Evolutionary conservation across 2,888 invertebrate species (phyloP).

Genomic region (Ferdinandea cuprea): DNA sequence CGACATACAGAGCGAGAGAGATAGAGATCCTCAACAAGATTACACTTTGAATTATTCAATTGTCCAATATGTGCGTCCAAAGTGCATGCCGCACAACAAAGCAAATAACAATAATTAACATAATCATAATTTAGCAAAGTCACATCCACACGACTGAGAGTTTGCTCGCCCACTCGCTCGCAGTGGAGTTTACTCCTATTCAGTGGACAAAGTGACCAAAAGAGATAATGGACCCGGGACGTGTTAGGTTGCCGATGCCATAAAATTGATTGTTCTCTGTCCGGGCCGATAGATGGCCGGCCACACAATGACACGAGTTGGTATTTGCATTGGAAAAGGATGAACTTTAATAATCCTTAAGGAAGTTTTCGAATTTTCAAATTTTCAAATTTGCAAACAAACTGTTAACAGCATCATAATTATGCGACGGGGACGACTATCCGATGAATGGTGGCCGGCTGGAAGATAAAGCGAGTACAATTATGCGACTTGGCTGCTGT

Average conservation of each 20-base stretch:
- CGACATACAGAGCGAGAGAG: neutral
- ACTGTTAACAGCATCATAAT: constrained; percentile 56
- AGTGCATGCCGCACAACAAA: constrained; percentile 49
- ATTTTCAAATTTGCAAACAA: too few relatives aligned
- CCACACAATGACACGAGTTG: neutral
- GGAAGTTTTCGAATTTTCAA: neutral
- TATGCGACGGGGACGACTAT: constrained; percentile 41
- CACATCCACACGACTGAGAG: constrained; percentile 30
- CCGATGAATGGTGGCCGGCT: constrained; percentile 27
- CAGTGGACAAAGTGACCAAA: constrained; percentile 42
- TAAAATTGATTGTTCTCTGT: constrained; percentile 52
- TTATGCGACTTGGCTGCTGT: constrained; percentile 53
- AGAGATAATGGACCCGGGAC: constrained; percentile 59
- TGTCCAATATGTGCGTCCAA: constrained; percentile 55
- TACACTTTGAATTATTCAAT: constrained; percentile 71
- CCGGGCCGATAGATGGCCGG: constrained; percentile 30
- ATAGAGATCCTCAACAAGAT: constrained; percentile 58
- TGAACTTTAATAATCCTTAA: constrained; percentile 40
- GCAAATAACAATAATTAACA: constrained; percentile 74
- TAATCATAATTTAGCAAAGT: constrained; percentile 72
- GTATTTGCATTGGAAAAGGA: constrained; percentile 24
- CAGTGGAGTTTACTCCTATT: neutral
- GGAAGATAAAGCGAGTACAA: constrained; percentile 35
- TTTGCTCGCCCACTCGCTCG: constrained; percentile 24
- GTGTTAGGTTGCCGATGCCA: constrained; percentile 54